Conservation (phyloP, 2,888 invertebrate species). For the Chloroclystis v-ata region DNA sequence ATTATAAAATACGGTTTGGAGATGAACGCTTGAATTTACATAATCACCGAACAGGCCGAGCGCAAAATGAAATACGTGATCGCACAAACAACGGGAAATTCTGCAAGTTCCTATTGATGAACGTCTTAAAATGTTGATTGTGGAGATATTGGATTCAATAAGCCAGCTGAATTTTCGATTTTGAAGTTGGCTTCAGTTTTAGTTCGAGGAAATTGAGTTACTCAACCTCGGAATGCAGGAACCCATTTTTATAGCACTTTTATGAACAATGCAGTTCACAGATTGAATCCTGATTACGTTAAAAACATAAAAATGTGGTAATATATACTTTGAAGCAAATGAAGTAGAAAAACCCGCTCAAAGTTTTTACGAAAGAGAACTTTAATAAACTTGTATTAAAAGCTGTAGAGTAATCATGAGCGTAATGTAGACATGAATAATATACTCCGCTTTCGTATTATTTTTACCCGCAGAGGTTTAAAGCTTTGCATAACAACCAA, state of each 20-base stretch:
- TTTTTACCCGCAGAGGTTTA: conserved; percentile 1
- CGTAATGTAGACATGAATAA: too few species aligned
- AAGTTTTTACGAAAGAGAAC: too few species aligned
- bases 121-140: conserved; percentile 23
- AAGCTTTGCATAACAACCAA: conserved; percentile 17
- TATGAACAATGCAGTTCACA: too few species aligned
- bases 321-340: too few species aligned
- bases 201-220: neutral
- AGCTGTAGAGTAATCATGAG: too few species aligned
- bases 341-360: too few species aligned
- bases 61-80: conserved; percentile 65
- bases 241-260: too few species aligned
- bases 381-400: too few species aligned
- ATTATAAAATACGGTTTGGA: conserved; percentile 66
- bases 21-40: conserved; percentile 57
- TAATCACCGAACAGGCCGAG: conserved; percentile 57
- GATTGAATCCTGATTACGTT: too few species aligned
- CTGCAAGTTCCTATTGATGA: conserved; percentile 27
- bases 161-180: conserved; percentile 9
- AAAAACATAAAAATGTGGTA: too few species aligned
- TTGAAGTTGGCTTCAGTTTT: conserved; percentile 5
- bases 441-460: neutral
- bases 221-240: neutral
- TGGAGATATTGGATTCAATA: conserved; percentile 18
- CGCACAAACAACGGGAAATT: conserved; percentile 48